Percentiles rank a stretch among this genome's conserved stretches.
Conservation (phyloP, 2,888 invertebrate genomes). For the Cryptosula pallasiana region DNA sequence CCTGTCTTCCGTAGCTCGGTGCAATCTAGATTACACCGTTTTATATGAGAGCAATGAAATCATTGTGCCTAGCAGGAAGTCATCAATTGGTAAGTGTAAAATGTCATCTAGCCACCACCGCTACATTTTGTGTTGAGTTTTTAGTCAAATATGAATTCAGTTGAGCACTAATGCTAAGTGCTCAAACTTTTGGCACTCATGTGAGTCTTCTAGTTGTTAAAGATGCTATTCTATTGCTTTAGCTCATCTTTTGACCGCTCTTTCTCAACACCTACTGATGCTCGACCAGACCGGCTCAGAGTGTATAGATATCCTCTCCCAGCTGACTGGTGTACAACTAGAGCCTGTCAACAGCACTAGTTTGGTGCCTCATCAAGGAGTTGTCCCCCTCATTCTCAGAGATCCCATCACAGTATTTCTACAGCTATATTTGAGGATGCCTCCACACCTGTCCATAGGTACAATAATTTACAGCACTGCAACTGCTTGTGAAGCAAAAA, state of each 20-base stretch:
- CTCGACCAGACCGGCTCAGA: background rate
- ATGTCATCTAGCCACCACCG: too few relatives aligned
- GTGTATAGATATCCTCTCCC: background rate
- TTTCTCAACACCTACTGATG: background rate
- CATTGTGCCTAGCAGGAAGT: background rate
- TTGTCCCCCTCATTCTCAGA: slow-evolving; percentile 77
- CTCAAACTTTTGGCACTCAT: too few relatives aligned
- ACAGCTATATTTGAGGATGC: slow-evolving; percentile 79
- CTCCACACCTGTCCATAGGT: slow-evolving; percentile 81
- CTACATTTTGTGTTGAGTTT: too few relatives aligned
- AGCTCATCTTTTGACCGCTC: background rate
- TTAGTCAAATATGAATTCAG: too few relatives aligned
- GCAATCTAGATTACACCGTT: background rate
- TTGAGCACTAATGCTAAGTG: too few relatives aligned
- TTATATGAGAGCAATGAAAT: slow-evolving; percentile 13
- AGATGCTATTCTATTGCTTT: background rate
- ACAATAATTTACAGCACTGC: too few relatives aligned
- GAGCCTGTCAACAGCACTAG: background rate
- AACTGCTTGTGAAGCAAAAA: too few relatives aligned
- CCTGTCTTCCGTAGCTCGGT: background rate
- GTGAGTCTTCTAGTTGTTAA: too few relatives aligned
- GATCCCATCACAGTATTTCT: slow-evolving; percentile 81
- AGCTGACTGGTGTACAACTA: background rate
- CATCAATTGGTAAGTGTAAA: background rate
- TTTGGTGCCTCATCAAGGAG: slow-evolving; percentile 49